Base-by-base conservation (phyloP, 2,797 vertebrate genomes). In the Sebastolobus alascanus region DNA sequence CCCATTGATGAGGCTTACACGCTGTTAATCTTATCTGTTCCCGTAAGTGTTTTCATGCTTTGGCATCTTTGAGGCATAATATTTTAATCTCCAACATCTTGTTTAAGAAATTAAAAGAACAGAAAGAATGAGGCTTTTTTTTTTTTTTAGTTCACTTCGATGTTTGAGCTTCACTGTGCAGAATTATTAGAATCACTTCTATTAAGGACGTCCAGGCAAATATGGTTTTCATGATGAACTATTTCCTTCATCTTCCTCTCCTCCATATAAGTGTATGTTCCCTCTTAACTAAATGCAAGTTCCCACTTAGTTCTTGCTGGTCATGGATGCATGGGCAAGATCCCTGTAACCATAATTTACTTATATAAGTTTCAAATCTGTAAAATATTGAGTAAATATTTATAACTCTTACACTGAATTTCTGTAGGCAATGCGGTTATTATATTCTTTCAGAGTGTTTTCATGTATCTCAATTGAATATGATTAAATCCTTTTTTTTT, bases 1-100 rank as follows among this genome's bases (percentile, higher is more conserved):
- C 9, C 10, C n/a, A 3, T 2, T 11, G 12, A n/a, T 31, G 22
- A 22, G 37, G 25, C 1, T 16, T 4, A 50, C 37, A 11, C 43
- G 7, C 31, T 22, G 3, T 38, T 73, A 52, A 72, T 80, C 73
- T 80, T 80, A 71, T 84, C 73, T 46, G 8, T 22, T 27, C 16
- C 46, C 60, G 4, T 6, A 7, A 22, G 35, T 54, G 58, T 13
- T 73, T 68, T 68, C 16, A 50, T 56, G 20, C 8, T 29, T 25
- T 12, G 16, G 6, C 54, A 18, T 70, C 14, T 29, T 59, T 31
- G 16, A n/a, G 6, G 16, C 2, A 22, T 27, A 40, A 1, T 50
- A 50, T 69, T 9, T 27, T 22, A 10, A 43, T 75, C 1, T 29
- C 1, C 1, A 56, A 27, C 35, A 46, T n/a, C 13, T 22, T 0